Percentiles rank a stretch among this genome's conserved stretches.
Evolutionary conservation across 2,888 invertebrate genomes (phyloP).

Genomic region (Digitonthophagus gazella): DNA sequence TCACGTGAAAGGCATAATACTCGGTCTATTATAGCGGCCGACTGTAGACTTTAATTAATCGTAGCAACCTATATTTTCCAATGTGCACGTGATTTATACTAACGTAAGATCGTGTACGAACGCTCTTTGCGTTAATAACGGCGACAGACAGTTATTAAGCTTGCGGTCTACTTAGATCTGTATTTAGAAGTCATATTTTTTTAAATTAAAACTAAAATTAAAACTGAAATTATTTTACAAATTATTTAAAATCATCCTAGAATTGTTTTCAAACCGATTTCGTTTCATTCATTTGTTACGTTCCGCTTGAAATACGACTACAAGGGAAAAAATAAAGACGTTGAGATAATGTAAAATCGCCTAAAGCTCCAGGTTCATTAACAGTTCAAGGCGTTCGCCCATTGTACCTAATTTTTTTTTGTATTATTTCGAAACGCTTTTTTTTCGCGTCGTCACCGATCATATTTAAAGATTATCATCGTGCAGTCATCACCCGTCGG

Average conservation of each 20-base stretch:
- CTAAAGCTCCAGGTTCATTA: conserved; percentile 23
- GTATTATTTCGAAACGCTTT: conserved; percentile 4
- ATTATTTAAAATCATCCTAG: too few relatives aligned
- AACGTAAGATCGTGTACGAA: too few relatives aligned
- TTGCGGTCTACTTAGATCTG: too few relatives aligned
- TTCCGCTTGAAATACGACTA: background rate
- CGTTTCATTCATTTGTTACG: background rate
- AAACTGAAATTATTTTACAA: too few relatives aligned
- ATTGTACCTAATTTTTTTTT: too few relatives aligned
- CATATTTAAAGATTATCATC: conserved; percentile 8
- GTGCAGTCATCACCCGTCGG: background rate
- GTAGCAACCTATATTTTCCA: background rate
- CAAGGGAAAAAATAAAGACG: background rate
- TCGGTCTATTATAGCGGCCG: too few relatives aligned
- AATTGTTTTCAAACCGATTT: too few relatives aligned
- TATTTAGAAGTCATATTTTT: too few relatives aligned
- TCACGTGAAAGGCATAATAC: background rate
- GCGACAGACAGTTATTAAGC: too few relatives aligned
- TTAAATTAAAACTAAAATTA: too few relatives aligned
- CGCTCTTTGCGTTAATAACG: background rate
- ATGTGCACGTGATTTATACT: background rate
- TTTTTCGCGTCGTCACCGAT: conserved; percentile 10
- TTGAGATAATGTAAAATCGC: conserved; percentile 3
- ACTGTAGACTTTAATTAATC: background rate
- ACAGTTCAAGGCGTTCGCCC: conserved; percentile 24